These are phyloP conservation scores for Thereva unica DNA, from an alignment of 2,888 invertebrate genomes.

Conservation along the genomic window DNA sequence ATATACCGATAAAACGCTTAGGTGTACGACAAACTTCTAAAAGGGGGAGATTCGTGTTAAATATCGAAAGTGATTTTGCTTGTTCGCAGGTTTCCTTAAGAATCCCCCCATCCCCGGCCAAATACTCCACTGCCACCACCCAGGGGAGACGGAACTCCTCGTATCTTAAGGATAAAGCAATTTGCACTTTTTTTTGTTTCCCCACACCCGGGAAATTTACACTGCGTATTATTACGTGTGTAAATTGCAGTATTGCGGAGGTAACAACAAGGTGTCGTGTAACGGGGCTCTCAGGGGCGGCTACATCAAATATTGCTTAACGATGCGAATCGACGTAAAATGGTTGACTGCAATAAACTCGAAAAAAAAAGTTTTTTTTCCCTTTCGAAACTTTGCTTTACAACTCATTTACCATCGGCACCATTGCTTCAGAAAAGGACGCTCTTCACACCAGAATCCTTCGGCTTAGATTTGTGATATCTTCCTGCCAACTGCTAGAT, in stretches of 20 bases:
- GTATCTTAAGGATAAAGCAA: constrained; percentile 18
- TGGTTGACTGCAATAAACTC: constrained; percentile 20
- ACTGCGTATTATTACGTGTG: constrained; percentile 9
- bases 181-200: constrained; percentile 29
- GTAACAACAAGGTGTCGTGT: neutral
- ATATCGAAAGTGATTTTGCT: constrained; percentile 33
- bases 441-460: too few relatives aligned
- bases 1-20: constrained; percentile 17
- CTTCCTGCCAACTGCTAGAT: too few relatives aligned
- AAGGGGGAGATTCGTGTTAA: constrained; percentile 15
- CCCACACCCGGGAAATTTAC: constrained; percentile 8
- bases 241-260: constrained; percentile 8
- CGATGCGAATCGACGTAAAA: constrained; percentile 19
- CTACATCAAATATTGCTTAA: constrained; percentile 26
- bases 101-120: neutral
- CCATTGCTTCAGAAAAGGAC: too few relatives aligned
- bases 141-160: constrained; percentile 9
- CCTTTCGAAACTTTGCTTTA: constrained; percentile 9
- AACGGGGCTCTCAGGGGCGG: neutral
- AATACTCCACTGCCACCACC: constrained; percentile 14
- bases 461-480: too few relatives aligned
- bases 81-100: constrained; percentile 23
- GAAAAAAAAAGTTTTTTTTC: constrained; percentile 3
- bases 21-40: constrained; percentile 18
- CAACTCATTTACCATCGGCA: neutral